These are phyloP conservation scores for Tachyglossus aculeatus DNA, from an alignment of 2,797 vertebrate genomes.

Conservation along the genomic window DNA sequence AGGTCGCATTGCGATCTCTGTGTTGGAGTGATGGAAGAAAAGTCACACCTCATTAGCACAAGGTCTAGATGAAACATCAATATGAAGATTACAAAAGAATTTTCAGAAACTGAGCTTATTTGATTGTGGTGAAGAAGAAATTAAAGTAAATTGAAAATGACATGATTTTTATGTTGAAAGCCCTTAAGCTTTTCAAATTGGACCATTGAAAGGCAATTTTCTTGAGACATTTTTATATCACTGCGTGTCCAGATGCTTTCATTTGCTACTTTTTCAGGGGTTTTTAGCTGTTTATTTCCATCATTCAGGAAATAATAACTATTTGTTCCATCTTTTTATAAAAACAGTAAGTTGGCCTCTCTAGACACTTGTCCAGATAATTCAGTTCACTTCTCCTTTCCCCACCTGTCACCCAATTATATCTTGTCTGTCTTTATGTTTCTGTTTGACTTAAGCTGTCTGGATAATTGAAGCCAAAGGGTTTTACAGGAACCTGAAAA, in stretches of 20 bases:
- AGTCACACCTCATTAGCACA: constrained; percentile 45
- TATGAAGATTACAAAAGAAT: constrained; percentile 41
- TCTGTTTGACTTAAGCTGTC: too few relatives aligned
- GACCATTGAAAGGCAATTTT: neutral
- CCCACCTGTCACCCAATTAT: too few relatives aligned
- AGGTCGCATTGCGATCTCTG: constrained; percentile 1
- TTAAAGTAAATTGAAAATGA: constrained; percentile 45
- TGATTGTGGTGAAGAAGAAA: constrained; percentile 50
- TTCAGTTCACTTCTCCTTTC: too few relatives aligned
- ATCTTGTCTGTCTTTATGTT: too few relatives aligned
- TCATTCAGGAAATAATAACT: too few relatives aligned
- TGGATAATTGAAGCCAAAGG: too few relatives aligned
- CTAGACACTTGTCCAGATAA: too few relatives aligned
- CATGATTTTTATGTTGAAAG: constrained; percentile 42
- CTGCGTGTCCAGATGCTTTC: neutral
- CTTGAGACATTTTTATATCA: constrained; percentile 11
- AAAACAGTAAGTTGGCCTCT: too few relatives aligned
- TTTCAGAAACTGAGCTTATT: constrained; percentile 48
- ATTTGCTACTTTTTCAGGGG: constrained; percentile 1
- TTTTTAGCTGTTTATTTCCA: neutral
- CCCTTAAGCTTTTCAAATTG: constrained; percentile 13
- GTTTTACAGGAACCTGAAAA: too few relatives aligned
- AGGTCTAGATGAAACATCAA: constrained; percentile 46
- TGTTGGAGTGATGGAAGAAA: constrained; percentile 35
- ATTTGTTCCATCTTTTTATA: too few relatives aligned